Evolutionary conservation across 2,113 vertebrate species (phyloP), one percentile per base, ranked within the genome.

Genomic region (Notechis scutatus): DNA sequence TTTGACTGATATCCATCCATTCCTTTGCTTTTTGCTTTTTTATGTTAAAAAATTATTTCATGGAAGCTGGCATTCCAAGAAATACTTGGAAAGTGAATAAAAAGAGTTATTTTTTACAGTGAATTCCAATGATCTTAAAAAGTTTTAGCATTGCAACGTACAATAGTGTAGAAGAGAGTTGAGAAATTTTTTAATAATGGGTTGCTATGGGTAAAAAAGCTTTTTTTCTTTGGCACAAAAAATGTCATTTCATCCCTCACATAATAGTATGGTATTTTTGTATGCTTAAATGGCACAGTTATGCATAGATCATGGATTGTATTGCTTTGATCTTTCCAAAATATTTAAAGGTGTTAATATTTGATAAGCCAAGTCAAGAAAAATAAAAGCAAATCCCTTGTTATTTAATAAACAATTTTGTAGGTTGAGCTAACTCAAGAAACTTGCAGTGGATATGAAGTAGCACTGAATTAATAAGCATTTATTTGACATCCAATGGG

Each of bases 51-150:
- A 85, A 90, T 85, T 59, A 85, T 93, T 42, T 91, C 91, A 95
- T 45, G 89, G 93, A 94, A 97, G 93, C 95, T 94, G 97, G 89
- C 74, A 96, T 96, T 97, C 96, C 95, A 96, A 96, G 96, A 96
- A 94, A 95, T 91, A 87, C 4, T 95, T 92, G 94, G 94, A 92
- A 92, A 92, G 89, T 90, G 94, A 92, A 6, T 74, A 85, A 57
- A 24, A 81, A 87, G 89, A 93, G 91, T 12, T 92, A 85, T 93
- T 94, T 94, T 45, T 55, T 85, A 85, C 69, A 59, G 92, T 8
- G 92, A 42, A 81, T 81, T 81, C 74, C 74, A 81, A 91, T 92
- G 57, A 94, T 91, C 90, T 50, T 94, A 94, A 94, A 95, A 91
- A 88, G 26, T 89, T 91, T 93, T 85, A 92, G 11, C 95, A 92